Conservation (phyloP, 2,113 vertebrate species). For the Falco punctatus region DNA sequence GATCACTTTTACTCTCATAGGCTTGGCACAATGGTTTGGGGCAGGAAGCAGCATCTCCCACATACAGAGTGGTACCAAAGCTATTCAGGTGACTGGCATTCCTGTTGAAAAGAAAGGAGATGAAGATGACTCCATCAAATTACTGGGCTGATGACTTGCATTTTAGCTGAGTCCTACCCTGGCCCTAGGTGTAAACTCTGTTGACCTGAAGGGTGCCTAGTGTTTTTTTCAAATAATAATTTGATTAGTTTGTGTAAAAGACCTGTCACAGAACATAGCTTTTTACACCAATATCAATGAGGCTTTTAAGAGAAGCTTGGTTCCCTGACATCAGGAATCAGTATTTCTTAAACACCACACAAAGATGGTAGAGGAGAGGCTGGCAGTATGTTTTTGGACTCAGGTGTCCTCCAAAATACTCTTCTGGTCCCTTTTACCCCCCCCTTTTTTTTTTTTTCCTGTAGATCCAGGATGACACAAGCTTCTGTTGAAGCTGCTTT, state of each 20-base stretch:
- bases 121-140: not conserved
- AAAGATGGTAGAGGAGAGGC: not conserved
- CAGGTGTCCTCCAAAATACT: not conserved
- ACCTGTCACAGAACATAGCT: not conserved
- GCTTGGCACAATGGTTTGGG: not conserved
- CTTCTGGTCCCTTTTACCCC: not conserved
- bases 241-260: not conserved
- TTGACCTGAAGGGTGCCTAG: not conserved
- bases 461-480: not conserved
- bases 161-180: not conserved
- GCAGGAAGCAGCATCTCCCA: not conserved
- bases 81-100: not conserved
- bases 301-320: not conserved
- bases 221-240: not conserved
- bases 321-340: not conserved
- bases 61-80: not conserved
- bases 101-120: not conserved
- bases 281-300: not conserved
- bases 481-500: slow-evolving; percentile 18
- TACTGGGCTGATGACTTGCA: not conserved
- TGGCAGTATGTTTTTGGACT: not conserved
- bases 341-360: not conserved
- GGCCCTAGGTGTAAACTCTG: not conserved
- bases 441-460: not conserved
- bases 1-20: not conserved